Evolutionary conservation across 2,113 vertebrate genomes (phyloP).

Genomic region (Albula goreensis): DNA sequence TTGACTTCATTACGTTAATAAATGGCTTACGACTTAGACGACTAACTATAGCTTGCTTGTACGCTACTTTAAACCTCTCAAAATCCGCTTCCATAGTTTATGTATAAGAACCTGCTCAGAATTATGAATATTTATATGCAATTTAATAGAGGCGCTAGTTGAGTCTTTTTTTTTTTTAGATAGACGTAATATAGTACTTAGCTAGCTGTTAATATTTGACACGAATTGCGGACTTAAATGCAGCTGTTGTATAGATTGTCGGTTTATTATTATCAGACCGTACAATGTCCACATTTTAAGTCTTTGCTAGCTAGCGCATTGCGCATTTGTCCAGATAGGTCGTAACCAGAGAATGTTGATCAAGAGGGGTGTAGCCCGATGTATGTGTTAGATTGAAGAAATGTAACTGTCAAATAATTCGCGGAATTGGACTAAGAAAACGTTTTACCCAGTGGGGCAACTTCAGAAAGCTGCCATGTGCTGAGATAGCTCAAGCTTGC

Average conservation of each 20-base stretch:
- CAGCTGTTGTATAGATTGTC: not conserved
- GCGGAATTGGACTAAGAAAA: not conserved
- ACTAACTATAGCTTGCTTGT: no score
- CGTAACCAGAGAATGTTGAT: not conserved
- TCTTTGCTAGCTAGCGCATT: slow-evolving; percentile 25
- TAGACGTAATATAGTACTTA: not conserved
- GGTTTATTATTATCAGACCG: not conserved
- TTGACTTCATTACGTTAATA: no score
- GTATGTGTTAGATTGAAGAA: not conserved
- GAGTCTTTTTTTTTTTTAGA: not conserved
- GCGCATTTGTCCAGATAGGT: slow-evolving; percentile 15
- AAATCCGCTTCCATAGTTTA: no score
- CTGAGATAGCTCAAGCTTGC: not conserved
- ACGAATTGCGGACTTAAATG: not conserved
- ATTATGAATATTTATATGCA: no score
- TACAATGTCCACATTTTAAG: not conserved
- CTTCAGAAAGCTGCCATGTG: not conserved
- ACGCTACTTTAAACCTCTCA: no score
- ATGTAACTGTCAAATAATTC: not conserved
- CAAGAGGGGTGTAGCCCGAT: not conserved
- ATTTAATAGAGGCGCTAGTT: no score
- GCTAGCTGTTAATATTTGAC: not conserved
- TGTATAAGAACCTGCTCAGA: no score
- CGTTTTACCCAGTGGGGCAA: not conserved
- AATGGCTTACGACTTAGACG: no score